Evolutionary conservation across 1,140 invertebrate species (phyloP).

Genomic region (Myzus persicae): DNA sequence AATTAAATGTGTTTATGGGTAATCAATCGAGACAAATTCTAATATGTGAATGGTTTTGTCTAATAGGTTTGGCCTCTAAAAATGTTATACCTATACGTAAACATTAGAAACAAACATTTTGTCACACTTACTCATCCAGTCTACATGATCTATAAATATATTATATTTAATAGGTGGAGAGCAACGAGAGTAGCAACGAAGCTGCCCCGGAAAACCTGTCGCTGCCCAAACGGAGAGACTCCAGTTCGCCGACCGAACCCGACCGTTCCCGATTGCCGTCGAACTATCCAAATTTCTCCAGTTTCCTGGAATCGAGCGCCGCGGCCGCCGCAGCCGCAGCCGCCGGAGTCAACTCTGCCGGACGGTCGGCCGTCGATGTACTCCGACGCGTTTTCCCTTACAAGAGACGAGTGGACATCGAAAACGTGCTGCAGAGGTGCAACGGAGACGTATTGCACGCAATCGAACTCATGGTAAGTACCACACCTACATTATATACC

Average conservation of each 20-base stretch:
- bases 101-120: too few species aligned
- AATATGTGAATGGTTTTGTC: too few species aligned
- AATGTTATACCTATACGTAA: too few species aligned
- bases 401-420: conserved; percentile 82
- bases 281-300: conserved; percentile 46
- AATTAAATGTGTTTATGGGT: too few species aligned
- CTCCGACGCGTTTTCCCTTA: conserved; percentile 84
- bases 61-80: too few species aligned
- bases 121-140: too few species aligned
- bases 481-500: too few species aligned
- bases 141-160: not conserved
- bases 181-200: conserved; percentile 62
- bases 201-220: conserved; percentile 64
- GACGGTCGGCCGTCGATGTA: conserved; percentile 70
- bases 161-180: conserved; percentile 60
- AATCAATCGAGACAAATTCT: too few species aligned
- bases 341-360: conserved; percentile 34
- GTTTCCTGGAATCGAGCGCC: conserved; percentile 56
- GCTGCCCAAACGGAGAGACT: conserved; percentile 63
- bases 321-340: conserved; percentile 55
- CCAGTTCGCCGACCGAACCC: conserved; percentile 31
- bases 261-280: conserved; percentile 28
- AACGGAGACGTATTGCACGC: conserved; percentile 88
- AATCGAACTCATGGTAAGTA: conserved; percentile 84
- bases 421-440: conserved; percentile 76